Conservation (phyloP, 2,113 vertebrate genomes). For the Tychaedon coryphoeus region DNA sequence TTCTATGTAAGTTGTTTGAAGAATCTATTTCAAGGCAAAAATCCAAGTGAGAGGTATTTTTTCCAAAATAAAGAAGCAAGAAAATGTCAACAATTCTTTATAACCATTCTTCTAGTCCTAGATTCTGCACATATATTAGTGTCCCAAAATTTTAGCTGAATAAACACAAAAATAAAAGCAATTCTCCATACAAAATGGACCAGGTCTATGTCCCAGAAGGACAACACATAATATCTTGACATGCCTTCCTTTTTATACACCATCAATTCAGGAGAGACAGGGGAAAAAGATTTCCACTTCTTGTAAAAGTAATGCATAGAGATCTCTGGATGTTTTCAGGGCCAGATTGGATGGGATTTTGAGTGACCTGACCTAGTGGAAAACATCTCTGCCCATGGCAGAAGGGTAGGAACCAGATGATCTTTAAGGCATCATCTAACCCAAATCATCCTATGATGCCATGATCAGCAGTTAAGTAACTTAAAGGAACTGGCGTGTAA, state of each 20-base stretch:
- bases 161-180: background rate
- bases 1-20: background rate
- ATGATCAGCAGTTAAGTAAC: background rate
- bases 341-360: background rate
- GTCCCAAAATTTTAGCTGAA: background rate
- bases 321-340: background rate
- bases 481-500: background rate
- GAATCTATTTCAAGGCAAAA: background rate
- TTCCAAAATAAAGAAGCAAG: background rate
- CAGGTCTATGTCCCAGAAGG: background rate
- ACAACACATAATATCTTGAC: background rate
- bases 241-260: background rate
- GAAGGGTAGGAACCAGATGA: background rate
- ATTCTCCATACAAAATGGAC: background rate
- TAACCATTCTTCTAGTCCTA: background rate
- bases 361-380: background rate
- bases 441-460: background rate
- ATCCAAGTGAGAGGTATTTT: background rate
- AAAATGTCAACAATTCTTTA: background rate
- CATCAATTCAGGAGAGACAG: background rate
- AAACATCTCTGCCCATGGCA: background rate
- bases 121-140: background rate
- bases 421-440: background rate
- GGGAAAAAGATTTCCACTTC: accelerated
- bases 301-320: background rate